A percentile compares a stretch with the other conserved stretches of the same genome.
Evolutionary conservation across 2,797 vertebrate genomes (phyloP).

Genomic region (Propithecus deckenii): DNA sequence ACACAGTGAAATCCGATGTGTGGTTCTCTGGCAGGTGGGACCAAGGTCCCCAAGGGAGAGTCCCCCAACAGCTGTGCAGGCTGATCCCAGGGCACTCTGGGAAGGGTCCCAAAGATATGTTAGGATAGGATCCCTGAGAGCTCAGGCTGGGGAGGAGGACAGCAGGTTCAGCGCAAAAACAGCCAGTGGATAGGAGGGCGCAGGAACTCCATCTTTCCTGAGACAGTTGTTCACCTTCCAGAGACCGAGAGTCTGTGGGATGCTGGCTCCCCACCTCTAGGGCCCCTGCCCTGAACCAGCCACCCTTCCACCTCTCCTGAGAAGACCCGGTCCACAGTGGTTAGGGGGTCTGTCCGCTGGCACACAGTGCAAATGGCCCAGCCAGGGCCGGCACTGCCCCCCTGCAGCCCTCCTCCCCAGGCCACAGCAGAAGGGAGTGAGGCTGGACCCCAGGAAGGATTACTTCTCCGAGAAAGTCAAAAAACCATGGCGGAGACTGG

Average conservation of each 20-base stretch:
- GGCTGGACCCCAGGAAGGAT: neutral
- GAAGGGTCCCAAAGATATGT: neutral
- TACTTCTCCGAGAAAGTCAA: neutral
- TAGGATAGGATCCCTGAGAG: neutral
- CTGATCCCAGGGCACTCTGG: neutral
- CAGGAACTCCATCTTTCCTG: neutral
- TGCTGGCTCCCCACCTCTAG: neutral
- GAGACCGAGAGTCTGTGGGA: neutral
- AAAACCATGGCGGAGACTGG: neutral
- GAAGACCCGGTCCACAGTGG: neutral
- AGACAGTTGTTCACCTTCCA: neutral
- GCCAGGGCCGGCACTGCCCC: neutral
- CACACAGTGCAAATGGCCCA: neutral
- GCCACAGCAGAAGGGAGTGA: neutral
- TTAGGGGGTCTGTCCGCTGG: neutral
- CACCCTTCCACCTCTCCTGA: neutral
- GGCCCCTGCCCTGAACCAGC: neutral
- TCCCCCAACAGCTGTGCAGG: conserved; percentile 1
- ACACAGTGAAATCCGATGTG: neutral
- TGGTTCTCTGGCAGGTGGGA: neutral
- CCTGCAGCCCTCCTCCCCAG: neutral
- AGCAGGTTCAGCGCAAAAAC: neutral
- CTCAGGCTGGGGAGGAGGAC: neutral
- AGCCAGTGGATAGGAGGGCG: neutral
- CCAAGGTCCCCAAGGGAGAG: neutral